A percentile compares a stretch with the other conserved stretches of the same genome.
phyloP scores from a whole-genome alignment of 1,140 invertebrate species.

The Cryptotermes secundus region DNA sequence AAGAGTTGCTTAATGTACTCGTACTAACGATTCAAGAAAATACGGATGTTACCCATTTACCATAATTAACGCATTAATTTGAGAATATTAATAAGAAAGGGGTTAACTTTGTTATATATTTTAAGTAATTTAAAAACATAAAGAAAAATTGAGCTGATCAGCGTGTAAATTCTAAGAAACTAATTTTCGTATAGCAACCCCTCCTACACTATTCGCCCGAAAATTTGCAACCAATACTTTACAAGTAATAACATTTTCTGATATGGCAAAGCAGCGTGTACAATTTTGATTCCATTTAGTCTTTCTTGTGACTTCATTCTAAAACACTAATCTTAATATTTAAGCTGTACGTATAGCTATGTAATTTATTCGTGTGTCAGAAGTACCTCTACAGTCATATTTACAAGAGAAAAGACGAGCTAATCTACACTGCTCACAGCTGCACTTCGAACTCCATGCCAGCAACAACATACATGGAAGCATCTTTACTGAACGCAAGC shows the following conservation, averaged over 20 bases:
- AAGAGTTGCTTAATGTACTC: no score
- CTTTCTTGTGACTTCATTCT: neutral
- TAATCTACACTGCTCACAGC: neutral
- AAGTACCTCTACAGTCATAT: neutral
- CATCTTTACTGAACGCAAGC: no score
- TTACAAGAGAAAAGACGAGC: neutral
- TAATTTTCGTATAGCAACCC: neutral
- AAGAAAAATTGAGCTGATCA: neutral
- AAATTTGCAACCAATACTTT: neutral
- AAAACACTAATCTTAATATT: neutral
- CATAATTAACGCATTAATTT: neutral
- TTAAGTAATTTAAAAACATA: neutral
- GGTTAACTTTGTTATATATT: neutral
- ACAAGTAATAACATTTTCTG: constrained; percentile 4
- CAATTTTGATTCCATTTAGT: neutral
- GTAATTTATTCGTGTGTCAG: neutral
- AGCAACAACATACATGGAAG: no score
- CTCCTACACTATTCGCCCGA: neutral
- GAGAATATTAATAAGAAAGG: neutral
- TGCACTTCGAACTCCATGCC: neutral
- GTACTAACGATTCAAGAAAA: neutral
- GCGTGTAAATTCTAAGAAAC: neutral
- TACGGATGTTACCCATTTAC: neutral
- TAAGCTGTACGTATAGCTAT: neutral
- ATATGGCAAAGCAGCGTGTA: neutral